A percentile compares a stretch with the other conserved stretches of the same genome.
Evolutionary conservation across 92 coral and sea anemone species (phyloP).

Genomic region (Phenganax marumi): DNA sequence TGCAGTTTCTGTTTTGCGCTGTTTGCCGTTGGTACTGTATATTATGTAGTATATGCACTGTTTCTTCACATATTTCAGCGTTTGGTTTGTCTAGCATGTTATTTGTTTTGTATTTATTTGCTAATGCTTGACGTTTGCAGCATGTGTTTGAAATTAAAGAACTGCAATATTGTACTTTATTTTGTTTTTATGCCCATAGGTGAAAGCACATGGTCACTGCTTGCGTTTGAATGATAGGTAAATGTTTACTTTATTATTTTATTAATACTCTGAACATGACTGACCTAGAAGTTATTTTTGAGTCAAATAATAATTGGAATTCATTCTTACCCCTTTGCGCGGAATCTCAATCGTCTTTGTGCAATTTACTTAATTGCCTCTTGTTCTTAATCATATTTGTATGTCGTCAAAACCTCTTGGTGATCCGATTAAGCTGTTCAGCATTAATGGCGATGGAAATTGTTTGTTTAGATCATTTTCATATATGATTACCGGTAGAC

Average conservation of each 20-base stretch:
- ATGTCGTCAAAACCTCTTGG: neutral
- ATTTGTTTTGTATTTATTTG: neutral
- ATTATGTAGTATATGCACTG: too few species aligned
- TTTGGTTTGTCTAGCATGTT: neutral
- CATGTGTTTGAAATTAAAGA: neutral
- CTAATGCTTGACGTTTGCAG: neutral
- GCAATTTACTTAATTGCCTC: neutral
- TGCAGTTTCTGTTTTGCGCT: neutral
- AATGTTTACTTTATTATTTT: neutral
- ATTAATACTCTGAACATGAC: neutral
- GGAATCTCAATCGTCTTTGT: neutral
- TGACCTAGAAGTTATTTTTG: neutral
- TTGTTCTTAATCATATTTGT: neutral
- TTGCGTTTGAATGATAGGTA: neutral
- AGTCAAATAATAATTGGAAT: neutral
- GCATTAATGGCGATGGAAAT: neutral
- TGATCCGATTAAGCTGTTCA: neutral
- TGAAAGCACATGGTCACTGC: neutral
- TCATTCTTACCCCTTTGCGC: neutral
- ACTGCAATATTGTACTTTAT: too few species aligned
- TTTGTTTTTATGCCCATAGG: too few species aligned
- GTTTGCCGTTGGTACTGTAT: neutral
- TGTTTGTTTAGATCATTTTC: slow-evolving; percentile 1
- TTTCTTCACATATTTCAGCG: neutral
- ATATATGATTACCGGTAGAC: slow-evolving; percentile 5